Conservation (phyloP, 2,113 vertebrate genomes). For the Halcyon malimbica region DNA sequence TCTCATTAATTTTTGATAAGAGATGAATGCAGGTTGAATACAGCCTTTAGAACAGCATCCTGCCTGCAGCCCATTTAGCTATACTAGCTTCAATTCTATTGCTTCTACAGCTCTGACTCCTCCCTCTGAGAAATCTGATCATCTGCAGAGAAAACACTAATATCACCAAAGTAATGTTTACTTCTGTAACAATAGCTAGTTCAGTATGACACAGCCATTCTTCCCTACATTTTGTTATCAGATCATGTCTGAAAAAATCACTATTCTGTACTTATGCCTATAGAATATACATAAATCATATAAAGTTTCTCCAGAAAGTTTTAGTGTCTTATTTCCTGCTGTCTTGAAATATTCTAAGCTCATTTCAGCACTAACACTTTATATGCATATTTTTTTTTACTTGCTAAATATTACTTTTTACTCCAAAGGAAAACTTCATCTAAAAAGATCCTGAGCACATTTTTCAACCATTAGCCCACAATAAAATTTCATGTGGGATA, state of each 20-base stretch:
- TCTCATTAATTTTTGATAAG: not conserved
- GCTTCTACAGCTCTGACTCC: not conserved
- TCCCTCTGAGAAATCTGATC: not conserved
- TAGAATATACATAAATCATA: accelerated
- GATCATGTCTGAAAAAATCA: not conserved
- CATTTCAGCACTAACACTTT: not conserved
- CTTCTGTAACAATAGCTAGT: not conserved
- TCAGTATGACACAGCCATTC: not conserved
- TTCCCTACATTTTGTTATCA: not conserved
- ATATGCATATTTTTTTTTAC: not conserved
- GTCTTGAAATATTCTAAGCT: not conserved
- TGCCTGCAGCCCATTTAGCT: not conserved
- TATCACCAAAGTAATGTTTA: not conserved
- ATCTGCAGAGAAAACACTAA: not conserved
- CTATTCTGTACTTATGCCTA: not conserved
- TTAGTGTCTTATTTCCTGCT: not conserved
- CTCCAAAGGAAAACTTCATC: not conserved
- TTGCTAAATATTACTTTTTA: not conserved
- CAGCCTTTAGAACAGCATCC: not conserved
- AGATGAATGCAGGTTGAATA: not conserved
- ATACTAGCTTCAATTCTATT: not conserved
- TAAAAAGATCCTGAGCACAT: not conserved
- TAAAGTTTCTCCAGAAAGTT: not conserved
- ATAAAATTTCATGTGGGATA: not conserved
- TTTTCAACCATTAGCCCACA: not conserved